A percentile compares a stretch with the other conserved stretches of the same genome.
Evolutionary conservation across 2,797 vertebrate genomes (phyloP).

Genomic region (Discoglossus pictus): DNA sequence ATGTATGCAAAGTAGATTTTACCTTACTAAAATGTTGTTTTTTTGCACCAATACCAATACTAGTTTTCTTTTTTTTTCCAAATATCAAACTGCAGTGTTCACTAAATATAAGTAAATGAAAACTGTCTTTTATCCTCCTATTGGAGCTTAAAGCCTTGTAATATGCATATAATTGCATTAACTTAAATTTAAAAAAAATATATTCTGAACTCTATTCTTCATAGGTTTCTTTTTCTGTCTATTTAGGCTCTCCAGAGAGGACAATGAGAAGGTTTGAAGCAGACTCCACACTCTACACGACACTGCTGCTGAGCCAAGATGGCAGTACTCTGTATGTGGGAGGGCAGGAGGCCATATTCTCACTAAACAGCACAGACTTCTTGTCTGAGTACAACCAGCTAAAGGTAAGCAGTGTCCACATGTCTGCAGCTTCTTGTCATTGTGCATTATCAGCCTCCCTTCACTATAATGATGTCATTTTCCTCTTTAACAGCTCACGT

Average conservation of each 20-base stretch:
- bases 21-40: too few species aligned
- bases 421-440: not conserved
- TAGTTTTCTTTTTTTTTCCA: too few species aligned
- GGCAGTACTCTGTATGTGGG: conserved; percentile 83
- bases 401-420: conserved; percentile 56
- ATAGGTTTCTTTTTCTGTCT: too few species aligned
- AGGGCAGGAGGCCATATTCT: conserved; percentile 82
- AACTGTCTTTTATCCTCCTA: too few species aligned
- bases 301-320: conserved; percentile 83
- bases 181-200: too few species aligned
- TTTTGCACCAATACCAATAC: too few species aligned
- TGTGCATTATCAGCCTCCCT: not conserved
- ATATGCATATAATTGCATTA: too few species aligned
- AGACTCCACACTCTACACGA: conserved; percentile 79
- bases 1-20: too few species aligned
- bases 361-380: conserved; percentile 68
- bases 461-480: not conserved
- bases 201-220: too few species aligned
- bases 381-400: conserved; percentile 27
- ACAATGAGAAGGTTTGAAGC: conserved; percentile 73
- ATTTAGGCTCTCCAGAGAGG: conserved; percentile 70
- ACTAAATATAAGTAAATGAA: too few species aligned
- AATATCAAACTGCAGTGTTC: too few species aligned
- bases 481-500: conserved; percentile 74
- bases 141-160: too few species aligned